Evolutionary conservation across 2,888 invertebrate genomes (phyloP).

Genomic region (Limenitis arthemis): DNA sequence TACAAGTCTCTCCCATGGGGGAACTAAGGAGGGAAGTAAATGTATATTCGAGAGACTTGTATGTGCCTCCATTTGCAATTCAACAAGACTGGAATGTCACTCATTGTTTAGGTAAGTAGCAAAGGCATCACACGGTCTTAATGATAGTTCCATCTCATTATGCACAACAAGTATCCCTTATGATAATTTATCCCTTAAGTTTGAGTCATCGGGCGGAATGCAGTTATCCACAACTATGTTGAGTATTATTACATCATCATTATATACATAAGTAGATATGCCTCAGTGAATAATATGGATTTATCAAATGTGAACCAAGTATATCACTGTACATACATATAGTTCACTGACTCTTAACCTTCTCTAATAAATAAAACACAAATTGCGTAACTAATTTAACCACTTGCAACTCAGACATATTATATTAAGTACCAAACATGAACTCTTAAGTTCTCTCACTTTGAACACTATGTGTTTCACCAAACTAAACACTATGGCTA

Average conservation of each 20-base stretch:
- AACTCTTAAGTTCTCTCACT: slow-evolving; percentile 34
- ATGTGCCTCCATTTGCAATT: slow-evolving; percentile 41
- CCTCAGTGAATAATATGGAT: slow-evolving; percentile 59
- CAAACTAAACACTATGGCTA: slow-evolving; percentile 27
- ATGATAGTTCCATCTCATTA: slow-evolving; percentile 13
- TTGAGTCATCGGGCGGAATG: slow-evolving; percentile 73
- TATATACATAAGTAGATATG: slow-evolving; percentile 69
- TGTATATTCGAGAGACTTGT: not conserved
- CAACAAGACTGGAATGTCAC: slow-evolving; percentile 71
- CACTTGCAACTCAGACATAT: slow-evolving; percentile 60
- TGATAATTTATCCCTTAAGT: slow-evolving; percentile 58
- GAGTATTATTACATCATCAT: slow-evolving; percentile 62
- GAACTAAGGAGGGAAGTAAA: too few species aligned
- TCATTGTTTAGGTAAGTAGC: slow-evolving; percentile 60
- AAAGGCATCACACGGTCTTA: slow-evolving; percentile 27
- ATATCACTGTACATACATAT: slow-evolving; percentile 37
- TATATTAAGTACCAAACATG: slow-evolving; percentile 52
- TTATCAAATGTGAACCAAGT: slow-evolving; percentile 51
- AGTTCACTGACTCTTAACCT: slow-evolving; percentile 40
- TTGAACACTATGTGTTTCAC: slow-evolving; percentile 59
- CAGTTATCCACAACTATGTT: slow-evolving; percentile 73
- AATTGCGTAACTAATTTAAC: slow-evolving; percentile 44
- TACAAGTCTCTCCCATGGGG: too few species aligned
- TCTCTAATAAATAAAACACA: slow-evolving; percentile 46
- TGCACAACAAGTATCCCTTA: slow-evolving; percentile 43